phyloP scores from a whole-genome alignment of 2,888 invertebrate genomes.

The Epistrophe grossulariae region DNA sequence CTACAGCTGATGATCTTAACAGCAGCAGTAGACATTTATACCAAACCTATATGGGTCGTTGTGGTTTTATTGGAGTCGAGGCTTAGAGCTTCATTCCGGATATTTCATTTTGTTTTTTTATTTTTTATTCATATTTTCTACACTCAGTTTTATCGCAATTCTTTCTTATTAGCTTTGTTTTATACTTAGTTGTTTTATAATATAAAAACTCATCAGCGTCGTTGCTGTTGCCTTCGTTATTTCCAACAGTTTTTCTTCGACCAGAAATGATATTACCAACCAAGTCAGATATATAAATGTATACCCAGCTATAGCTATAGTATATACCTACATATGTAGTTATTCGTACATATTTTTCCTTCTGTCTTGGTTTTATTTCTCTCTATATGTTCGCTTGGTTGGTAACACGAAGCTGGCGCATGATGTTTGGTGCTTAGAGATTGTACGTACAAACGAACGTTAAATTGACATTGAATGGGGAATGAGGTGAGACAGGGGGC shows the following conservation, averaged over 20 bases:
- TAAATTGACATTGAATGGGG: slow-evolving; percentile 67
- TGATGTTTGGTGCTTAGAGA: slow-evolving; percentile 64
- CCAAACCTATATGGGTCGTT: slow-evolving; percentile 62
- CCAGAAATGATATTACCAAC: slow-evolving; percentile 61
- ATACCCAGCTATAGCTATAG: background rate
- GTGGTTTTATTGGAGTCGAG: slow-evolving; percentile 57
- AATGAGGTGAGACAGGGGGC: background rate
- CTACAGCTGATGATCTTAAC: slow-evolving; percentile 54
- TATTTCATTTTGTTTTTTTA: slow-evolving; percentile 36
- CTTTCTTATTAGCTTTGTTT: slow-evolving; percentile 27
- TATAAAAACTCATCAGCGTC: slow-evolving; percentile 5
- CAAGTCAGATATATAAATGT: slow-evolving; percentile 20
- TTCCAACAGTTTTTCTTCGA: slow-evolving; percentile 52
- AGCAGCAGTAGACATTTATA: slow-evolving; percentile 37
- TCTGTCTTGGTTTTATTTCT: slow-evolving; percentile 32
- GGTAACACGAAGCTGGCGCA: slow-evolving; percentile 71
- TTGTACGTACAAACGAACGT: slow-evolving; percentile 63
- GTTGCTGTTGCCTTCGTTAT: background rate
- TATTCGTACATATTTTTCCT: slow-evolving; percentile 14
- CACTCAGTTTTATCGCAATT: slow-evolving; percentile 53
- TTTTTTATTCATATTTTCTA: background rate
- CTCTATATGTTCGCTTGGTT: slow-evolving; percentile 46
- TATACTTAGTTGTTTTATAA: slow-evolving; percentile 30
- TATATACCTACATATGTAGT: no score
- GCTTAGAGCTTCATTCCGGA: slow-evolving; percentile 63